Conservation (phyloP, 2,888 invertebrate genomes). For the Agrotis exclamationis region DNA sequence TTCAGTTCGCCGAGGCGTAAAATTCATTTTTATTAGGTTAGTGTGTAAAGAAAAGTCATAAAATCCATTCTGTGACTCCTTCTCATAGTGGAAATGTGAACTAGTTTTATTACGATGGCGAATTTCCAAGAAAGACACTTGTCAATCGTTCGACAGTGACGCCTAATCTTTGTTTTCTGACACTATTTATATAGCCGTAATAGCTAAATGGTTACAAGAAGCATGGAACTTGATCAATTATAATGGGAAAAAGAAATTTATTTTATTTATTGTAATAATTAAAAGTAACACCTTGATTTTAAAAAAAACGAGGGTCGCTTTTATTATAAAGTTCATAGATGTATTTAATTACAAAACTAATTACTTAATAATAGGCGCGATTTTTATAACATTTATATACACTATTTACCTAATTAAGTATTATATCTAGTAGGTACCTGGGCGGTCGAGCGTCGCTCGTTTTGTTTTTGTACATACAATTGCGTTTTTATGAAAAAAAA, state of each 20-base stretch:
- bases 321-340: no score
- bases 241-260: background rate
- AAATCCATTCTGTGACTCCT: slow-evolving; percentile 40
- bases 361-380: no score
- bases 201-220: background rate
- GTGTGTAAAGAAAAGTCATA: slow-evolving; percentile 46
- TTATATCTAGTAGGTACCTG: no score
- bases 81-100: slow-evolving; percentile 30
- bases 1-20: slow-evolving; percentile 32
- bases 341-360: no score
- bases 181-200: background rate
- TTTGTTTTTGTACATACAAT: no score
- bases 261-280: background rate
- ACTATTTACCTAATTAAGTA: no score
- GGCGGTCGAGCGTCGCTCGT: no score
- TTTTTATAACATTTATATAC: no score
- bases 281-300: no score
- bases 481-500: no score
- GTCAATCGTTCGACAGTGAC: slow-evolving; percentile 23
- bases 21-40: slow-evolving; percentile 47
- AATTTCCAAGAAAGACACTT: slow-evolving; percentile 22
- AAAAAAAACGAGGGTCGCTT: no score
- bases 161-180: slow-evolving; percentile 13
- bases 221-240: background rate
- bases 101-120: slow-evolving; percentile 29